Evolutionary conservation across 2,113 vertebrate species (phyloP), one percentile per base, ranked within the genome.

Genomic region (Vicugna pacos): DNA sequence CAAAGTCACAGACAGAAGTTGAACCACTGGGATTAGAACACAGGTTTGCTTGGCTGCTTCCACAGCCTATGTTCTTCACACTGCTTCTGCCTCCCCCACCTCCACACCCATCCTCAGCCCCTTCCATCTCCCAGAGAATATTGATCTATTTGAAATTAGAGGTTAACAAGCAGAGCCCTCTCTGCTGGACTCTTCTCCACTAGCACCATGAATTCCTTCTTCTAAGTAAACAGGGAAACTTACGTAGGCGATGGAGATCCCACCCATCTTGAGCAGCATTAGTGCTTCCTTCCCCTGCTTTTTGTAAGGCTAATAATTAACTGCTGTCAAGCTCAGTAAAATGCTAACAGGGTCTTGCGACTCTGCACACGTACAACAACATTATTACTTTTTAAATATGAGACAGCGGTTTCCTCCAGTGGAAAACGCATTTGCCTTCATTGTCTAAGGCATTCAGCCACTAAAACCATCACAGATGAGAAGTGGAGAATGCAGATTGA

Each of bases 281-380:
- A 1, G 52, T 60, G 90, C 82, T 97, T 97, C 91, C 38, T 42
- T 42, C 38, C 38, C 84, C 6, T 2, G 91, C 56, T 94, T 97
- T 97, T 96, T 98, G 97, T 96, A 98, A 98, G 98, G 77, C 92
- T 96, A 87, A 97, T 95, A 98, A 98, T 98, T 98, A 98, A 98
- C 95, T 98, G 98, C 98, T 97, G 96, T 98, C 97, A 97, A 96
- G 98, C 95, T 98, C 97, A 89, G 75, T 98, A 98, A 98, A 98
- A 97, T 83, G 97, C 98, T 97, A 98, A 97, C 91, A 94, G 96
- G 86, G 94, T 97, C 97, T 98, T 96, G 89, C 97, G 96, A 98
- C 58, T 96, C 97, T 97, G 96, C 94, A 75, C 75, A 19, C 91
- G 97, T 95, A 97, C 97, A 98, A 95, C 65, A 95, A 89, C 69